phyloP scores from a whole-genome alignment of 1,140 invertebrate genomes.

The Drosophila carrolli region DNA sequence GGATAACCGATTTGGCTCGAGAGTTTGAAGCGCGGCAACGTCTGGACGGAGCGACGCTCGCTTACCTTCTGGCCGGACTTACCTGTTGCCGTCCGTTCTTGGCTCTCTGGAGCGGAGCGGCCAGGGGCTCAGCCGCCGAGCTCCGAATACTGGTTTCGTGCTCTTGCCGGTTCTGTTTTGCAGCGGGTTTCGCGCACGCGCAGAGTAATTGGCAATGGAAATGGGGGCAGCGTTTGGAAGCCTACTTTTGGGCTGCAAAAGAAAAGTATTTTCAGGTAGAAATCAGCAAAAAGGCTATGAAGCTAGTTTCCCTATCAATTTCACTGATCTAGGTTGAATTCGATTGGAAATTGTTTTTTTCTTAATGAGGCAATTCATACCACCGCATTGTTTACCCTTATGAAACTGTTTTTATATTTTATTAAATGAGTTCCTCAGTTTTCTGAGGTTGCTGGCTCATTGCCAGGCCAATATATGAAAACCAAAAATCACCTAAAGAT shows the following conservation, averaged over 20 bases:
- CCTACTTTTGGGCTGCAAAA: constrained; percentile 13
- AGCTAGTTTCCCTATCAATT: no score
- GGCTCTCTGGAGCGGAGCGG: constrained; percentile 19
- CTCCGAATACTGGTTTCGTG: constrained; percentile 68
- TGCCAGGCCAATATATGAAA: no score
- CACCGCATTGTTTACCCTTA: no score
- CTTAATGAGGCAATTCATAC: no score
- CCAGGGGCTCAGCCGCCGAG: not conserved
- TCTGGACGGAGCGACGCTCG: constrained; percentile 72
- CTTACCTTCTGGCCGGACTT: constrained; percentile 72
- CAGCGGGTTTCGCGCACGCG: constrained; percentile 69
- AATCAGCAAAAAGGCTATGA: no score
- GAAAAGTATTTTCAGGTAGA: not conserved
- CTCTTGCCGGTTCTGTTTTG: constrained; percentile 76
- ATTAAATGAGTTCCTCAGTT: no score
- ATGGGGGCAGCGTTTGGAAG: not conserved
- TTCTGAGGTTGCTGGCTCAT: no score
- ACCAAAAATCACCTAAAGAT: no score
- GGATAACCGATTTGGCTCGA: constrained; percentile 3
- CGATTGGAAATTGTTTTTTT: no score
- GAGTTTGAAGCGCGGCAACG: constrained; percentile 63
- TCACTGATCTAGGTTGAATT: no score
- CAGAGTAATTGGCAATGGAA: constrained; percentile 65
- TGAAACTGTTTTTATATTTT: no score
- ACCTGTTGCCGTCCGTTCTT: constrained; percentile 68